Evolutionary conservation across 1,140 invertebrate species (phyloP).

Genomic region (Trichonephila inaurata): DNA sequence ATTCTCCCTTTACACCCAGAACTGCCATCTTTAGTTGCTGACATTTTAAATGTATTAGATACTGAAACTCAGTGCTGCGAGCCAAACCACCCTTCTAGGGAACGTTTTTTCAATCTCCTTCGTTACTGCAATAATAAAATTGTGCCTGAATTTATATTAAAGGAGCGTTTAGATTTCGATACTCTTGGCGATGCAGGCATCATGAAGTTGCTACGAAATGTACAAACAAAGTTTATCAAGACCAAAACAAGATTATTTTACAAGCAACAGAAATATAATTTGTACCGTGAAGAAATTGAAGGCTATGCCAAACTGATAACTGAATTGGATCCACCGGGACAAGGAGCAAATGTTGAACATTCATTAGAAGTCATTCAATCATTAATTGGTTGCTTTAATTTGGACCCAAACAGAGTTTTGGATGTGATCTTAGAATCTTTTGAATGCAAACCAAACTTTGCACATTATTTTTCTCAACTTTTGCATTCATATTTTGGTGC

Average conservation of each 20-base stretch:
- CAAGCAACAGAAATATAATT: constrained; percentile 99
- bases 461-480: constrained; percentile 89
- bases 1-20: constrained; percentile 53
- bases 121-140: constrained; percentile 82
- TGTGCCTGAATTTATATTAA: constrained; percentile 91
- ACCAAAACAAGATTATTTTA: constrained; percentile 99
- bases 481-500: constrained; percentile 91
- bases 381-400: constrained; percentile 98
- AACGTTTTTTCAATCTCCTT: constrained; percentile 52
- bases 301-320: constrained; percentile 98
- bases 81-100: not conserved
- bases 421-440: constrained; percentile 98
- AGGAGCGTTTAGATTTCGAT: constrained; percentile 96
- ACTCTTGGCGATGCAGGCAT: constrained; percentile 95
- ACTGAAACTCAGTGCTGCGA: constrained; percentile 54
- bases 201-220: constrained; percentile 92
- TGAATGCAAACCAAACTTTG: constrained; percentile 88
- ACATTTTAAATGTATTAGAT: constrained; percentile 58
- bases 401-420: constrained; percentile 98
- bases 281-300: constrained; percentile 99
- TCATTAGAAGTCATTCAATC: constrained; percentile 93
- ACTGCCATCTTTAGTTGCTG: constrained; percentile 58
- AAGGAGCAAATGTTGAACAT: constrained; percentile 84
- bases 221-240: constrained; percentile 98
- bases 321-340: constrained; percentile 94